Evolutionary conservation across 2,113 vertebrate genomes (phyloP).

Genomic region (Antidorcas marsupialis): DNA sequence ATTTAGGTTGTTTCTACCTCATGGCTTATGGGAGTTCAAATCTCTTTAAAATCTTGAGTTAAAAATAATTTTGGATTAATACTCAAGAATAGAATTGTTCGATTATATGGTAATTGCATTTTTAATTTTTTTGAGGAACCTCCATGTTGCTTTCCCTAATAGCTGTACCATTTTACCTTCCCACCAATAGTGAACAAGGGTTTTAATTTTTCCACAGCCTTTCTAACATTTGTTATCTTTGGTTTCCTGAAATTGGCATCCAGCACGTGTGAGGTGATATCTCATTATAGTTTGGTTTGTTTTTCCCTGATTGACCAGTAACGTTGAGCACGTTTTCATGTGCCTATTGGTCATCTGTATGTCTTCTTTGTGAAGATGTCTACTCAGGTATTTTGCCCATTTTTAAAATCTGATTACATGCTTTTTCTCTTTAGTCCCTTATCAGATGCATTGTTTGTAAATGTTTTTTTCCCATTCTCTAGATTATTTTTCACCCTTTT

Average conservation of each 20-base stretch:
- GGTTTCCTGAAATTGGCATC: not conserved
- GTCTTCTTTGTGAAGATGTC: not conserved
- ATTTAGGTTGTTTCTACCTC: not conserved
- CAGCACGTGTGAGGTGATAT: not conserved
- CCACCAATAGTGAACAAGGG: not conserved
- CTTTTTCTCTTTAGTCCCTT: not conserved
- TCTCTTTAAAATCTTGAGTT: not conserved
- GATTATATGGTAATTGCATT: not conserved
- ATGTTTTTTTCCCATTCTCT: not conserved
- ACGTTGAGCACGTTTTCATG: not conserved
- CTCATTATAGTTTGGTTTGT: not conserved
- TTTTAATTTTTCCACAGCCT: not conserved
- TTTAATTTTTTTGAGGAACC: not conserved
- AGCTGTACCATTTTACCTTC: not conserved
- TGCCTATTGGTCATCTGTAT: not conserved
- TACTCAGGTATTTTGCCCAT: not conserved
- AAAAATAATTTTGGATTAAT: not conserved
- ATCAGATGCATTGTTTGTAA: not conserved
- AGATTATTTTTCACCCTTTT: not conserved
- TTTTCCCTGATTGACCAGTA: not conserved
- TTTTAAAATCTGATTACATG: not conserved
- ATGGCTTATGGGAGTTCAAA: not conserved
- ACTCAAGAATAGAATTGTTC: not conserved
- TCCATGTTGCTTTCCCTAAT: not conserved
- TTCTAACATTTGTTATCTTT: not conserved